Evolutionary conservation across 2,888 invertebrate genomes (phyloP), one percentile per base, ranked within the genome.

Genomic region (Noctua comes): DNA sequence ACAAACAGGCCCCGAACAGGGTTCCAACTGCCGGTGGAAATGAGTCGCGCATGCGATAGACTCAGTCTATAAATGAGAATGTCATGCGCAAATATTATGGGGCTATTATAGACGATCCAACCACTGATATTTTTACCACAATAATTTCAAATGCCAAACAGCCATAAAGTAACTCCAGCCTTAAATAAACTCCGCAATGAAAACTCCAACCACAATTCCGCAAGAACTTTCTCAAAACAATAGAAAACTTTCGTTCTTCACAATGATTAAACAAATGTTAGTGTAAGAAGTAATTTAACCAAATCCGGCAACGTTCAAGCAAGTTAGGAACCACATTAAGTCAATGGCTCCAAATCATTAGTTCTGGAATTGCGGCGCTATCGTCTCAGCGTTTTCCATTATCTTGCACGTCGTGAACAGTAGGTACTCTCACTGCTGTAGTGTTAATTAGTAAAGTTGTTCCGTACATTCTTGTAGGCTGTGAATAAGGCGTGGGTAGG

Each of bases 291-390:
- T 83, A 86, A 86, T 86, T 87, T 87, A 85, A 76, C 78, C 77
- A 77, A 86, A 87, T 70, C 75, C 76, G 75, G 66, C 73, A 74
- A 73, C 69, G 40, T 82, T 86, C 68, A 86, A 73, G 83, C 73
- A 79, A 86, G 87, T 85, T 83, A 83, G 80, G 59, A 81, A 84
- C 77, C 74, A 77, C 83, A 79, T 87, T 87, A 86, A 83, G 77
- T 79, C 83, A 77, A 87, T 87, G 85, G 87, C 75, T 80, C 69
- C 79, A 83, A 87, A 87, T 87, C 80, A 86, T 86, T 86, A 80
- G 85, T 85, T 85, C 65, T 76, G 86, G 80, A 80, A 86, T 87
- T 85, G 85, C 84, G 84, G 68, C 68, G 79, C 80, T 66, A 86
- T 76, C 80, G 79, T 76, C 77, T 83, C 83, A 77, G 57, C 84